Evolutionary conservation across 2,888 invertebrate species (phyloP).

Genomic region (Alloplasta piceator): DNA sequence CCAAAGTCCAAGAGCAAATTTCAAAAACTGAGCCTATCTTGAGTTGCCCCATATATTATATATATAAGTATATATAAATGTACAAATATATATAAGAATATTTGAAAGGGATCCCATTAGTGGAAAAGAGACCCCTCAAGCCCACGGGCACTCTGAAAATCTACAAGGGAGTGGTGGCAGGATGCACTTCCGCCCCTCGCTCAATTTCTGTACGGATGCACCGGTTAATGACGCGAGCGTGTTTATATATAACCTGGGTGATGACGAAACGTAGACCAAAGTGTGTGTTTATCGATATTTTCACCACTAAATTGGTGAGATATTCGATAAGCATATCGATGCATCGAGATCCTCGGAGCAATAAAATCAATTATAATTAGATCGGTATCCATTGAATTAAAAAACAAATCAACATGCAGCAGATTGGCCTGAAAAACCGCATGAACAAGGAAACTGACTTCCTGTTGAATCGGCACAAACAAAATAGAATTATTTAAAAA

Average conservation of each 20-base stretch:
- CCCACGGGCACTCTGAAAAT: constrained; percentile 1
- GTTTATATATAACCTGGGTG: constrained; percentile 40
- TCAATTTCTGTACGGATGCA: constrained; percentile 76
- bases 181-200: constrained; percentile 80
- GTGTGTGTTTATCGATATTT: constrained; percentile 23
- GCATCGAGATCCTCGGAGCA: too few species aligned
- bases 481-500: too few species aligned
- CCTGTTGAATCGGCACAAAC: too few species aligned
- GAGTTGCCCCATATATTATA: too few species aligned
- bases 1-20: too few species aligned
- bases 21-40: too few species aligned
- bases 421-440: too few species aligned
- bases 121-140: constrained; percentile 45
- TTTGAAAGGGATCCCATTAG: constrained; percentile 32
- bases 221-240: constrained; percentile 68
- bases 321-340: constrained; percentile 20
- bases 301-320: constrained; percentile 5
- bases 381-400: too few species aligned
- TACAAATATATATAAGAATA: constrained; percentile 4
- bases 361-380: too few species aligned
- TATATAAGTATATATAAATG: too few species aligned
- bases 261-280: constrained; percentile 47
- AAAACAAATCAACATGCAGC: too few species aligned
- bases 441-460: too few species aligned
- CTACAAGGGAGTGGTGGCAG: constrained; percentile 68